Evolutionary conservation across 2,888 invertebrate genomes (phyloP).

Genomic region (Andrena minutula): DNA sequence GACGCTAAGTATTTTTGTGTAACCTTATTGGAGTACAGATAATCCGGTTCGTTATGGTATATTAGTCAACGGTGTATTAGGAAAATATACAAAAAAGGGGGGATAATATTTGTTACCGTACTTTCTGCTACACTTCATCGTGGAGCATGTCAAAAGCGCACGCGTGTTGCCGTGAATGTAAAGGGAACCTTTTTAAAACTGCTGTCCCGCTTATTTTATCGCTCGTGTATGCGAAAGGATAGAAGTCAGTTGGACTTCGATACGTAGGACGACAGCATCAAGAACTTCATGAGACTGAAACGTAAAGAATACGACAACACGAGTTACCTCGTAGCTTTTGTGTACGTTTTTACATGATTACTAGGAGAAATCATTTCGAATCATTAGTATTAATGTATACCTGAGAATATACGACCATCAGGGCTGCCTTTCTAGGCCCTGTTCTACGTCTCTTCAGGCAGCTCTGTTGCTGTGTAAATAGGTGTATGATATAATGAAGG

Average conservation of each 20-base stretch:
- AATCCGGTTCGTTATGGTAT: constrained; percentile 7
- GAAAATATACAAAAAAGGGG: background rate
- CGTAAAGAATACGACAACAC: constrained; percentile 81
- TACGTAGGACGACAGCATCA: constrained; percentile 70
- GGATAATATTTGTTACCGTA: constrained; percentile 16
- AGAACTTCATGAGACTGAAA: constrained; percentile 83
- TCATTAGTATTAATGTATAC: constrained; percentile 82
- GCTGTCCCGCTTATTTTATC: constrained; percentile 34
- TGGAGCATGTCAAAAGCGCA: background rate
- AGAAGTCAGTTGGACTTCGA: constrained; percentile 64
- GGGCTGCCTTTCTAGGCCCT: constrained; percentile 56
- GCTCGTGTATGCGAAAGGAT: constrained; percentile 32
- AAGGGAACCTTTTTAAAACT: constrained; percentile 19
- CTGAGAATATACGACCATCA: constrained; percentile 73
- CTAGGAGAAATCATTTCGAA: constrained; percentile 71
- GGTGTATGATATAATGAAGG: constrained; percentile 78
- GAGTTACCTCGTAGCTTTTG: constrained; percentile 82
- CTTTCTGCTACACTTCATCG: constrained; percentile 8
- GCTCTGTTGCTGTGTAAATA: constrained; percentile 78
- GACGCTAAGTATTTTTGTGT: constrained; percentile 32
- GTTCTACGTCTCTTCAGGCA: constrained; percentile 64
- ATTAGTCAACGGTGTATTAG: constrained; percentile 15
- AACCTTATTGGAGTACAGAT: constrained; percentile 15
- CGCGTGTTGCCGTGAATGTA: constrained; percentile 7
- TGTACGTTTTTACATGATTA: constrained; percentile 78